These are phyloP conservation scores for Rhagium mordax DNA, from an alignment of 2,888 invertebrate genomes.

Conservation along the genomic window DNA sequence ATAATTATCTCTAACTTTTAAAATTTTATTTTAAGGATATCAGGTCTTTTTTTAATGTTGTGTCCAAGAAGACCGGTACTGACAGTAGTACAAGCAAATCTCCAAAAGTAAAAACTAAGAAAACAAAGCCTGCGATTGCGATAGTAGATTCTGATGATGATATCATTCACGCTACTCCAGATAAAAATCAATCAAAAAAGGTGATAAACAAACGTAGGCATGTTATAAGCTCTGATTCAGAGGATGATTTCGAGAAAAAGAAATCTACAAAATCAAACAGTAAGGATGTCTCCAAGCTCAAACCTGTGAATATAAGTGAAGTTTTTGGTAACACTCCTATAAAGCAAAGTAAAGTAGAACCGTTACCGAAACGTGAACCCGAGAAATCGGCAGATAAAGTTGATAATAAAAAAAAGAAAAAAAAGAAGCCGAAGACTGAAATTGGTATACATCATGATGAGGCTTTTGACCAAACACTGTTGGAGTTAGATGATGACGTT, in stretches of 20 bases:
- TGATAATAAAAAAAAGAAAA: slow-evolving; percentile 51
- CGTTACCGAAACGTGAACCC: slow-evolving; percentile 32
- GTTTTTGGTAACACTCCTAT: slow-evolving; percentile 78
- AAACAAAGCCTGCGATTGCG: slow-evolving; percentile 57
- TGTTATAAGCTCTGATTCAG: slow-evolving; percentile 57
- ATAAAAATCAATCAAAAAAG: slow-evolving; percentile 50
- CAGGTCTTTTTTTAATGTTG: slow-evolving; percentile 73
- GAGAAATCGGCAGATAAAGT: slow-evolving; percentile 38
- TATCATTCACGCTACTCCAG: slow-evolving; percentile 74
- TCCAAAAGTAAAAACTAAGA: slow-evolving; percentile 64
- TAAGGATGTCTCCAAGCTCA: slow-evolving; percentile 61
- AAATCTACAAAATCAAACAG: slow-evolving; percentile 63
- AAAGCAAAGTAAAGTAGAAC: slow-evolving; percentile 70
- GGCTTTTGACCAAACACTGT: slow-evolving; percentile 80
- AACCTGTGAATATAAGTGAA: slow-evolving; percentile 71
- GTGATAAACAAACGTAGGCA: slow-evolving; percentile 52
- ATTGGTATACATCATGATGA: slow-evolving; percentile 77
- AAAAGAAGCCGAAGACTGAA: slow-evolving; percentile 60
- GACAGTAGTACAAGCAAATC: slow-evolving; percentile 38
- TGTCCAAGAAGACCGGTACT: slow-evolving; percentile 60
- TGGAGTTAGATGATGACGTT: slow-evolving; percentile 76
- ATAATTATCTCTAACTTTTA: not conserved
- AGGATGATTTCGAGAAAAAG: slow-evolving; percentile 54
- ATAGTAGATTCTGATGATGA: slow-evolving; percentile 74
- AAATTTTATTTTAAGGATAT: slow-evolving; percentile 75